phyloP scores from a whole-genome alignment of 2,888 invertebrate genomes.

The Galerucella calmariensis region DNA sequence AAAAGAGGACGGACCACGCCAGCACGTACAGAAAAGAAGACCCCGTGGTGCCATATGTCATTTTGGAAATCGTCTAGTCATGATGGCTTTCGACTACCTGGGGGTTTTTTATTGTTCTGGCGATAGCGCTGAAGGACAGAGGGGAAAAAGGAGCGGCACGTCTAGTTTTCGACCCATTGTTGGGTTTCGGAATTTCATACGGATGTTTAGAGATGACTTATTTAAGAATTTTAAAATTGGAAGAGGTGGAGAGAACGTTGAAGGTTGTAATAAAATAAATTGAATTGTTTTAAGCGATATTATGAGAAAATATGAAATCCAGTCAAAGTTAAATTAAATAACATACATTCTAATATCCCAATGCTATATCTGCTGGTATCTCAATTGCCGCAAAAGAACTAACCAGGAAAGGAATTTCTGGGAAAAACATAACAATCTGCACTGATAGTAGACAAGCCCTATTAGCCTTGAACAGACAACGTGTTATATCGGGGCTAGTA shows the following conservation, averaged over 20 bases:
- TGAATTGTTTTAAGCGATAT: too few species aligned
- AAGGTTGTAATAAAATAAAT: not conserved
- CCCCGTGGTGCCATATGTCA: slow-evolving; percentile 47
- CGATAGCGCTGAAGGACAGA: slow-evolving; percentile 24
- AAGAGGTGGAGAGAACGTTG: not conserved
- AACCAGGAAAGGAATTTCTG: too few species aligned
- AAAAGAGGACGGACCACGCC: slow-evolving; percentile 20
- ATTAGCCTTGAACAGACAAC: too few species aligned
- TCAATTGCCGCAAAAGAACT: too few species aligned
- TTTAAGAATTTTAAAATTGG: slow-evolving; percentile 35
- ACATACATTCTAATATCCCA: too few species aligned
- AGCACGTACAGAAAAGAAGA: slow-evolving; percentile 28
- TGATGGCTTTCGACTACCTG: slow-evolving; percentile 47
- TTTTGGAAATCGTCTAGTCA: slow-evolving; percentile 46
- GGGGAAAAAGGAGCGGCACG: slow-evolving; percentile 11
- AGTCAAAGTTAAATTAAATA: too few species aligned
- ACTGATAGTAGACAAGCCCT: too few species aligned
- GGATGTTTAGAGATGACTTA: slow-evolving; percentile 46
- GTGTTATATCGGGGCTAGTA: too few species aligned
- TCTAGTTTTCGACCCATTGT: slow-evolving; percentile 40
- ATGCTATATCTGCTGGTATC: too few species aligned
- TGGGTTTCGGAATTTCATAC: slow-evolving; percentile 38
- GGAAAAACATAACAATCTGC: too few species aligned
- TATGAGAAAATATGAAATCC: too few species aligned
- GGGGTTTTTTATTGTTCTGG: slow-evolving; percentile 46